Conservation (phyloP, 2,888 invertebrate species). For the Lissonota sp. region DNA sequence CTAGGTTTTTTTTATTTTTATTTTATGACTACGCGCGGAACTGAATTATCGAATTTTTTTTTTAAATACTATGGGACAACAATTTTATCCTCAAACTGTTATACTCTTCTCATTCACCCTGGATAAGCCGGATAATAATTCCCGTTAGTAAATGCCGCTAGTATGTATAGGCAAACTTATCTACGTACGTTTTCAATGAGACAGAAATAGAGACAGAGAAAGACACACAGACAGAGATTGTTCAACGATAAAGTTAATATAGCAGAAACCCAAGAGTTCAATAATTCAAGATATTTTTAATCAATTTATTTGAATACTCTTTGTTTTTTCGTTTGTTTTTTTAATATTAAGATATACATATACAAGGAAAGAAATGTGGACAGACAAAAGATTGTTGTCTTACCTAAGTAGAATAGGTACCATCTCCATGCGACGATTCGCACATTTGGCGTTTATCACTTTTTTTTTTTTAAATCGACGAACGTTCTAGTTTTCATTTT, state of each 20-base stretch:
- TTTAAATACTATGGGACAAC: too few species aligned
- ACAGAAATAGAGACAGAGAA: neutral
- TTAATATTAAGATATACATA: conserved; percentile 78
- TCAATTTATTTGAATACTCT: conserved; percentile 81
- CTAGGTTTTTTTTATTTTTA: neutral
- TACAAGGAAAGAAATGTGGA: conserved; percentile 80
- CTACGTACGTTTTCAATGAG: conserved; percentile 8
- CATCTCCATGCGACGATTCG: conserved; percentile 71
- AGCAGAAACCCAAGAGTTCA: conserved; percentile 81
- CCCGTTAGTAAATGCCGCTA: too few species aligned
- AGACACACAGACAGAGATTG: neutral
- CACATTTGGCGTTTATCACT: conserved; percentile 62
- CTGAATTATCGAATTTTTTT: too few species aligned
- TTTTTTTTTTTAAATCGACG: conserved; percentile 60
- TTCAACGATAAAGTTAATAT: conserved; percentile 61
- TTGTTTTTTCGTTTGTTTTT: conserved; percentile 35
- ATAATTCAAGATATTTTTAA: conserved; percentile 80
- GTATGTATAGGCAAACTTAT: too few species aligned
- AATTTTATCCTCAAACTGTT: conserved; percentile 1
- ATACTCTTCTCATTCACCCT: conserved; percentile 1
- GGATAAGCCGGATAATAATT: too few species aligned
- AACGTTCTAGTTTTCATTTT: conserved; percentile 30
- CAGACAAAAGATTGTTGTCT: conserved; percentile 79
- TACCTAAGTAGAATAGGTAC: conserved; percentile 78
- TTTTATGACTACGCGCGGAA: neutral